Conservation (phyloP, 2,797 vertebrate species). For the Pseudocheirus occidentalis region DNA sequence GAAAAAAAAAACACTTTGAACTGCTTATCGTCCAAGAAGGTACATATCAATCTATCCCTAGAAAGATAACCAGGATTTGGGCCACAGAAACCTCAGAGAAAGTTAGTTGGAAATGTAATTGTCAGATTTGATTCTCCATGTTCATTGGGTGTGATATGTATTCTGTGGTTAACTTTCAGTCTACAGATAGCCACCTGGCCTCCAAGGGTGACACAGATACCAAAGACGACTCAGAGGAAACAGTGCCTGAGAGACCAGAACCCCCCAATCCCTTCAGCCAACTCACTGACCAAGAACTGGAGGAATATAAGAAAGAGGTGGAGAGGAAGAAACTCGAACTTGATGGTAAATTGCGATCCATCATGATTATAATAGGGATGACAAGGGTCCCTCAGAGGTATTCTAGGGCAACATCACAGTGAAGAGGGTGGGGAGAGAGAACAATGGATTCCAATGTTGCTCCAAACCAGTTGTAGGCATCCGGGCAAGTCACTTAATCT, state of each 20-base stretch:
- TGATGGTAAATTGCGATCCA: conserved; percentile 84
- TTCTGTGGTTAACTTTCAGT: conserved; percentile 84
- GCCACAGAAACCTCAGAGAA: conserved; percentile 63
- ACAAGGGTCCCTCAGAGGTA: not conserved
- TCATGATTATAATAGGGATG: not conserved
- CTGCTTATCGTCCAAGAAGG: conserved; percentile 49
- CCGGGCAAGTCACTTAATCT: not conserved
- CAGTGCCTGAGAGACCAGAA: conserved; percentile 87
- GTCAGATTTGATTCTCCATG: not conserved
- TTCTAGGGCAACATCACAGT: not conserved
- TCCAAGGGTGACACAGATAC: conserved; percentile 75
- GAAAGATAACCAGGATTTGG: conserved; percentile 44
- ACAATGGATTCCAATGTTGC: not conserved
- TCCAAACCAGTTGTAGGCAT: not conserved
- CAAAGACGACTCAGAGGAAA: conserved; percentile 77
- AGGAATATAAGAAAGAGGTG: conserved; percentile 96
- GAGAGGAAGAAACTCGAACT: conserved; percentile 91
- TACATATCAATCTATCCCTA: conserved; percentile 57
- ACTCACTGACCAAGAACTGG: conserved; percentile 96
- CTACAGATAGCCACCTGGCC: conserved; percentile 88
- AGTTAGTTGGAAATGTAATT: not conserved
- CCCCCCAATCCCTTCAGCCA: conserved; percentile 96
- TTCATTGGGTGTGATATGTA: conserved; percentile 59
- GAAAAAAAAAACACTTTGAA: conserved; percentile 6
- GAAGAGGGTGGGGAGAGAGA: not conserved